Evolutionary conservation across 92 coral and sea anemone genomes (phyloP).

Genomic region (Zoanthus solanderi): DNA sequence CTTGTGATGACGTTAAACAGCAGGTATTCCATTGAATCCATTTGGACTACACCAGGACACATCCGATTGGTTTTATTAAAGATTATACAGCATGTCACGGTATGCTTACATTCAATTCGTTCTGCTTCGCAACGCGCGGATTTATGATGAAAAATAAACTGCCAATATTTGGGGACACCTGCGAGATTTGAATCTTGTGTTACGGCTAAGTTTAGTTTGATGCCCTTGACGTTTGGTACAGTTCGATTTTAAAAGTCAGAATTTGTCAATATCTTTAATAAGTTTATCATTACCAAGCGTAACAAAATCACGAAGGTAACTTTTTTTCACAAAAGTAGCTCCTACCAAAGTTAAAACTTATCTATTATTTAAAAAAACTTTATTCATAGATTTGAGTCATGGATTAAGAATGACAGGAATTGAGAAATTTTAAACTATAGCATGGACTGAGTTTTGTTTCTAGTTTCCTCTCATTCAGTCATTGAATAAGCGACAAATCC

Average conservation of each 20-base stretch:
- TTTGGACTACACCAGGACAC: not conserved
- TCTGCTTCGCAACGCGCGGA: not conserved
- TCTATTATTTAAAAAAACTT: not conserved
- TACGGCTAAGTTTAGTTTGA: not conserved
- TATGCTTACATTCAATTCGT: not conserved
- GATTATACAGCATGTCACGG: not conserved
- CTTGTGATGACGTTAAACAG: conserved; percentile 12
- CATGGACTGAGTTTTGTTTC: not conserved
- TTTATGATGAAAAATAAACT: too few species aligned
- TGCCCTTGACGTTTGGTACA: not conserved
- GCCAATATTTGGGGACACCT: not conserved
- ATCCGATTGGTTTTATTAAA: not conserved
- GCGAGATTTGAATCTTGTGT: not conserved
- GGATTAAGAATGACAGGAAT: conserved; percentile 14
- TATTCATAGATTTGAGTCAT: conserved; percentile 28
- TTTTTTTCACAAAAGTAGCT: not conserved
- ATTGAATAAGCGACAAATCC: not conserved
- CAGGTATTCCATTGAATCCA: not conserved
- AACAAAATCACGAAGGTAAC: not conserved
- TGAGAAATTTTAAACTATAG: not conserved
- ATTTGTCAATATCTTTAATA: not conserved
- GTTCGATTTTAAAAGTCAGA: not conserved
- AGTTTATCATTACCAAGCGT: not conserved
- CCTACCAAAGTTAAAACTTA: conserved; percentile 1
- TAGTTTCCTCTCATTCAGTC: not conserved